These are phyloP conservation scores for Passer domesticus DNA, from an alignment of 2,113 vertebrate genomes.

Conservation along the genomic window DNA sequence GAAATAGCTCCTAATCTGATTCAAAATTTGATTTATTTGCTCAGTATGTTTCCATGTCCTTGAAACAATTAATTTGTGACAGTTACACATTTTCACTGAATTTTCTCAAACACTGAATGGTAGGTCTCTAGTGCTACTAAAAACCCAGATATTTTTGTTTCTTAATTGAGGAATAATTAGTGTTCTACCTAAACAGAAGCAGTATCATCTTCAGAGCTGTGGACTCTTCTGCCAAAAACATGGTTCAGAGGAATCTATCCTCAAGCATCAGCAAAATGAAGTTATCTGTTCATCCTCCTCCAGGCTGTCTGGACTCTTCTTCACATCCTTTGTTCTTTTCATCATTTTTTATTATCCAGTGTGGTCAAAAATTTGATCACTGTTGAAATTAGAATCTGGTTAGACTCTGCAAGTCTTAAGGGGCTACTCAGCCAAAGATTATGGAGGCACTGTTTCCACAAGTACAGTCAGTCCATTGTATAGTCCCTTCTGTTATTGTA, in stretches of 20 bases:
- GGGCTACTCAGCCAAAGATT: background rate
- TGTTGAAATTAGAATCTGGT: background rate
- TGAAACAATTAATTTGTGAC: conserved; percentile 10
- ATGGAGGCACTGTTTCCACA: background rate
- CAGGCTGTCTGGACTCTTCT: background rate
- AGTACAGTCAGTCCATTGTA: background rate
- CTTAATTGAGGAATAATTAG: background rate
- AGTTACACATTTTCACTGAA: background rate
- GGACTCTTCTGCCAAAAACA: background rate
- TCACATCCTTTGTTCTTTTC: background rate
- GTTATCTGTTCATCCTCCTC: background rate
- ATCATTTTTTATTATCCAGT: background rate
- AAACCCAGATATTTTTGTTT: background rate
- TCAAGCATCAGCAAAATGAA: background rate
- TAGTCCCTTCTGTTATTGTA: background rate
- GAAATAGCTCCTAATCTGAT: background rate
- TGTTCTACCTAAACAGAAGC: background rate
- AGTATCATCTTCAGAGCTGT: background rate
- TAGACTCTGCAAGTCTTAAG: background rate
- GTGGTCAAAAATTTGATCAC: background rate
- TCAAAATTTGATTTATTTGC: background rate
- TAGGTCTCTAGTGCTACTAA: background rate
- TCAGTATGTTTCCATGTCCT: background rate
- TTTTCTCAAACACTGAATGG: background rate
- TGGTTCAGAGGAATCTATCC: background rate